Evolutionary conservation across 2,888 invertebrate species (phyloP), one percentile per base, ranked within the genome.

Genomic region (Netelia melanura): DNA sequence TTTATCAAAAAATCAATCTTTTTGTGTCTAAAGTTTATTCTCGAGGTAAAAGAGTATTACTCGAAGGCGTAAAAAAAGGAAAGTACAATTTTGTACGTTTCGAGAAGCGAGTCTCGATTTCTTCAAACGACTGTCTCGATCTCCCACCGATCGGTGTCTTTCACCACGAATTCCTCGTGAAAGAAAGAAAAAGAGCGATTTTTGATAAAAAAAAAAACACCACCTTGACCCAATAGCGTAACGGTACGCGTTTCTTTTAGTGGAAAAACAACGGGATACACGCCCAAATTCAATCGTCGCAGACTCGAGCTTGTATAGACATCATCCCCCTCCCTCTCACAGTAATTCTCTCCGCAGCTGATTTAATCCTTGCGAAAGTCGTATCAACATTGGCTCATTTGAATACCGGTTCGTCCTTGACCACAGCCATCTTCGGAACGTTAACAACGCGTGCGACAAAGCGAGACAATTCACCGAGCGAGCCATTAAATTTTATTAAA

Each of bases 171-270:
- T 44, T 56, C 54, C 62, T 48, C 48, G 21, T 30, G 3, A 5
- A 30, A 30, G 6, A 30, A 30, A 30, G 5, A 30, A 17, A 58
- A 30, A 48, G 38, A 10, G 58, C 8, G 64, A 10, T 48, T 76
- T 58, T 23, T 62, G 17, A 17, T 17, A 17, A 17, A 17, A 17
- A 17, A 17, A 17, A 58, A 54, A 48, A 23, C n/a, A 52, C 65
- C 71, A 83, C 83, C 83, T 80, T 80, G 80, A 84, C 83, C 80
- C 48, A 72, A 64, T 74, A 44, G 30, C n/a, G 11, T 76, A 68
- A 80, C 71, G 75, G 71, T 72, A 64, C 38, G 17, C 25, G 64
- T 38, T 25, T 58, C 23, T 17, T 56, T 25, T 38, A 52, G 14
- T 62, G 11, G 56, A n/a, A 44, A 61, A 80, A 71, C 64, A 64